A percentile compares a stretch with the other conserved stretches of the same genome.
phyloP scores from a whole-genome alignment of 2,888 invertebrate genomes.

The Hoplodrina blanda region DNA sequence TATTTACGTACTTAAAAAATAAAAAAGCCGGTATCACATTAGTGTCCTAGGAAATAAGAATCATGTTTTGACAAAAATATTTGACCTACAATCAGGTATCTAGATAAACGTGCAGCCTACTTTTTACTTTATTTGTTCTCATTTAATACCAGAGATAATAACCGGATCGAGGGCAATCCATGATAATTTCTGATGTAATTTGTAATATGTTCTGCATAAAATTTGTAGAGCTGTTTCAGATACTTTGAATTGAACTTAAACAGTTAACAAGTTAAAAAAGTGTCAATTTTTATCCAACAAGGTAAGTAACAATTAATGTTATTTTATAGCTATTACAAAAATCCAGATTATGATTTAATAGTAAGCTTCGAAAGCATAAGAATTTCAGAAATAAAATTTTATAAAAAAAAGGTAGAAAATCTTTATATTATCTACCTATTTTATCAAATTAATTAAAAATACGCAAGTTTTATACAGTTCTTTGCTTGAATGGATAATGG shows the following conservation, averaged over 20 bases:
- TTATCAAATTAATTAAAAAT: no score
- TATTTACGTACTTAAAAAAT: background rate
- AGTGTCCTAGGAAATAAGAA: background rate
- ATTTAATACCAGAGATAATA: slow-evolving; percentile 49
- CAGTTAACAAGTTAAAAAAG: slow-evolving; percentile 18
- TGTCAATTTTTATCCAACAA: background rate
- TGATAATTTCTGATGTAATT: slow-evolving; percentile 60
- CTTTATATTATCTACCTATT: no score
- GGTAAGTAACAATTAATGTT: background rate
- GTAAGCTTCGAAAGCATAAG: background rate
- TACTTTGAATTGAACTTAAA: slow-evolving; percentile 37
- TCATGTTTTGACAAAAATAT: background rate
- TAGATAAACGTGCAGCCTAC: background rate
- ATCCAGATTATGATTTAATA: background rate
- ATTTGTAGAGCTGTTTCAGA: slow-evolving; percentile 1
- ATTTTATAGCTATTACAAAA: no score
- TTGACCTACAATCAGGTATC: background rate
- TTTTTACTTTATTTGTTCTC: slow-evolving; percentile 3
- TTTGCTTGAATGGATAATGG: no score
- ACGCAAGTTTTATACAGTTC: no score
- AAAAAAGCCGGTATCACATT: no score
- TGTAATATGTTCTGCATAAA: slow-evolving; percentile 35
- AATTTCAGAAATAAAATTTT: no score
- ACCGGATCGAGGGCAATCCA: slow-evolving; percentile 43
- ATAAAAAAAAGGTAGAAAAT: no score